Percentiles rank a stretch among this genome's conserved stretches.
Evolutionary conservation across 2,797 vertebrate species (phyloP).

Genomic region (Bufotes viridis): DNA sequence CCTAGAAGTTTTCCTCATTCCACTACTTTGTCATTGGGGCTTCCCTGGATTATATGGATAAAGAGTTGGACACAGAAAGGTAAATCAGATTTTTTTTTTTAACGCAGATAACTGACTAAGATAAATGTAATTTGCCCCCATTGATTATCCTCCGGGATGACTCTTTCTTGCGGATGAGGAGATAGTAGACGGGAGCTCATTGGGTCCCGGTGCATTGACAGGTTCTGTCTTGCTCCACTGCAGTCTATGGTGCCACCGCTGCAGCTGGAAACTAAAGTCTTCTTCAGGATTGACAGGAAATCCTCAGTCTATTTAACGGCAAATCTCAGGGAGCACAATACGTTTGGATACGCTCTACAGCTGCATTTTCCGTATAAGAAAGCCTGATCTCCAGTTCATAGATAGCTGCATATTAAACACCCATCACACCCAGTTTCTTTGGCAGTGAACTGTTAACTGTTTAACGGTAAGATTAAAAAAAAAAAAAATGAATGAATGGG

Average conservation of each 20-base stretch:
- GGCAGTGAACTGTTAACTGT: slow-evolving; percentile 12
- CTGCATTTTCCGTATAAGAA: slow-evolving; percentile 9
- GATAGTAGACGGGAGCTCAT: background rate
- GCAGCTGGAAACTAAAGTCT: slow-evolving; percentile 33
- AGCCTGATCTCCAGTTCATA: slow-evolving; percentile 6
- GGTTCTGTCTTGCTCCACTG: slow-evolving; percentile 57
- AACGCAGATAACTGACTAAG: background rate
- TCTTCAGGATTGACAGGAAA: slow-evolving; percentile 27
- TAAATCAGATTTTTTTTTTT: slow-evolving; percentile 33
- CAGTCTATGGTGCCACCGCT: slow-evolving; percentile 24
- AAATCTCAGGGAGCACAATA: slow-evolving; percentile 9
- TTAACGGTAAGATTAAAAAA: background rate
- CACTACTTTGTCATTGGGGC: slow-evolving; percentile 19
- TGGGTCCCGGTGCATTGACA: slow-evolving; percentile 30
- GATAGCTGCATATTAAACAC: slow-evolving; percentile 19
- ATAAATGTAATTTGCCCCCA: background rate
- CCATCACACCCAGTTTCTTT: slow-evolving; percentile 37
- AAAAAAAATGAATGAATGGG: background rate
- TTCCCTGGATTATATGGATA: slow-evolving; percentile 57
- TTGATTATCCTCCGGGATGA: slow-evolving; percentile 1
- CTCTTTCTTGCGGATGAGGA: background rate
- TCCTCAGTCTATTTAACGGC: slow-evolving; percentile 27
- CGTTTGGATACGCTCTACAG: slow-evolving; percentile 8
- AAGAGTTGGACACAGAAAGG: slow-evolving; percentile 49
- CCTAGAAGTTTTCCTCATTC: slow-evolving; percentile 28